phyloP scores from a whole-genome alignment of 2,113 vertebrate species.

The Motacilla tschutschensis region DNA sequence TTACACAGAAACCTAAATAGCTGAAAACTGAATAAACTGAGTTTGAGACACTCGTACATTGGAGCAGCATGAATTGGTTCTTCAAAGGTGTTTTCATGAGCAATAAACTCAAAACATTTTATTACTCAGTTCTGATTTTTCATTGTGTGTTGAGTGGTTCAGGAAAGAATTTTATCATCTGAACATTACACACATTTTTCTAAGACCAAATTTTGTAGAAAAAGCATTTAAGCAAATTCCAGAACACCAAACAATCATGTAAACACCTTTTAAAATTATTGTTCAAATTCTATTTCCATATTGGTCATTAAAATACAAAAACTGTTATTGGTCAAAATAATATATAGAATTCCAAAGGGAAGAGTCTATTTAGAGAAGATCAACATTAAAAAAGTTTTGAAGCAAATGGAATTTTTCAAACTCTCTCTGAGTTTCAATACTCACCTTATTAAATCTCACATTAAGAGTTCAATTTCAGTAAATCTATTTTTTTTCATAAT shows the following conservation, averaged over 20 bases:
- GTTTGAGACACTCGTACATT: not conserved
- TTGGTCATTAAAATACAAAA: not conserved
- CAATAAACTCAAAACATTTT: not conserved
- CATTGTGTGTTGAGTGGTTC: not conserved
- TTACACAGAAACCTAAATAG: not conserved
- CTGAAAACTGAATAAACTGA: not conserved
- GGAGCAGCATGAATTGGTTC: not conserved
- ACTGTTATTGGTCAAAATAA: not conserved
- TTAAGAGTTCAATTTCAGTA: constrained; percentile 33
- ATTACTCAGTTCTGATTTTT: not conserved
- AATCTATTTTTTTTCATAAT: constrained; percentile 36
- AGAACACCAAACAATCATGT: not conserved
- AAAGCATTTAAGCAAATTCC: not conserved
- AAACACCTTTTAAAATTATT: not conserved
- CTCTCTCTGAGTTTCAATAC: not conserved
- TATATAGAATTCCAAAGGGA: not conserved
- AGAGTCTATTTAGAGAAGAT: not conserved
- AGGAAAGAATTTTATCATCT: not conserved
- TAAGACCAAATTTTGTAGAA: not conserved
- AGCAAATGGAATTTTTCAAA: not conserved
- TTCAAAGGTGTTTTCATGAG: not conserved
- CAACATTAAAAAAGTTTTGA: not conserved
- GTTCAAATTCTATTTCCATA: not conserved
- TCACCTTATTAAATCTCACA: constrained; percentile 37
- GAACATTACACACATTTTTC: not conserved